Evolutionary conservation across 37 sponge, comb jelly and placozoan species (phyloP).

Genomic region (Halisarca cf. caerulea): DNA sequence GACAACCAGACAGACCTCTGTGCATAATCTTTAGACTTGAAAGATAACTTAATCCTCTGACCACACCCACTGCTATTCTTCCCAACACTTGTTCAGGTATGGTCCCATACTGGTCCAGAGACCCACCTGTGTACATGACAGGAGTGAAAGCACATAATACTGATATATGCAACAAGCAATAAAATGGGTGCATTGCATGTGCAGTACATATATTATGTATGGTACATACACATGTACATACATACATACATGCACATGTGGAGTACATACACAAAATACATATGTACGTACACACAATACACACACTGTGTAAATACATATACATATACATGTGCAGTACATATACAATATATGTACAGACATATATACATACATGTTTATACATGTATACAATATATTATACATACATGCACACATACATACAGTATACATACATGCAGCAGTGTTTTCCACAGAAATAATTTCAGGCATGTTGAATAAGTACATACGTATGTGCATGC

Average conservation of each 20-base stretch:
- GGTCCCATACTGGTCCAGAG: constrained; percentile 73
- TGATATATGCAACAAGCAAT: too few species aligned
- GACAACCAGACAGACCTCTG: constrained; percentile 55
- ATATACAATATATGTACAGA: too few species aligned
- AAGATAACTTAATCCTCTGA: constrained; percentile 83
- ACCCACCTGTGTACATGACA: constrained; percentile 63
- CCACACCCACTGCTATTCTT: constrained; percentile 68
- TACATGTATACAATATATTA: not conserved
- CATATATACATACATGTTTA: too few species aligned
- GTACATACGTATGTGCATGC: too few species aligned
- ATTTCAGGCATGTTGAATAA: too few species aligned
- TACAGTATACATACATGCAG: not conserved
- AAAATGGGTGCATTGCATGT: too few species aligned
- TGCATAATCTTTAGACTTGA: constrained; percentile 91
- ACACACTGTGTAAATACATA: too few species aligned
- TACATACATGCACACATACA: not conserved
- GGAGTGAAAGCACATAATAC: not conserved
- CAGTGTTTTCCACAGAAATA: too few species aligned
- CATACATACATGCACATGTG: not conserved
- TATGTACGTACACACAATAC: not conserved
- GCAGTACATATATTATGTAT: too few species aligned
- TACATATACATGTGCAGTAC: too few species aligned
- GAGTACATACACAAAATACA: not conserved
- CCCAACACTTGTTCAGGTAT: constrained; percentile 85
- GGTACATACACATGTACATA: too few species aligned